Conservation (phyloP, 2,113 vertebrate species). For the Pollimyrus isidori region DNA sequence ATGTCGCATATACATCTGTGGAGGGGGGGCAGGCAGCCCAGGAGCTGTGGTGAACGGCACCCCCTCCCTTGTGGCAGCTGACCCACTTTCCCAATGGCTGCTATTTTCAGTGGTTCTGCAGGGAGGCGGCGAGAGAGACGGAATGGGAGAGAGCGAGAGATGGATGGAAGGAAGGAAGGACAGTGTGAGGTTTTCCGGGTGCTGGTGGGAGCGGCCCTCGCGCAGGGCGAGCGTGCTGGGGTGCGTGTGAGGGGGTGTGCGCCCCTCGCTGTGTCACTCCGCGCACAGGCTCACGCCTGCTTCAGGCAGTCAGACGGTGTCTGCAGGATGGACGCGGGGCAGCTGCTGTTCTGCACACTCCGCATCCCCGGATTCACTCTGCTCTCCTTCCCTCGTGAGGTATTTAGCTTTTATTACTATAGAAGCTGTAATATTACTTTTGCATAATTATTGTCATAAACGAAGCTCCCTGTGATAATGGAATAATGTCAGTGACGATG, state of each 20-base stretch:
- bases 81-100: constrained; percentile 58
- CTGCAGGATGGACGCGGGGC: neutral
- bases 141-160: neutral
- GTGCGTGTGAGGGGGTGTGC: neutral
- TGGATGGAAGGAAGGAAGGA: neutral
- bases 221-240: neutral
- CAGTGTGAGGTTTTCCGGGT: neutral
- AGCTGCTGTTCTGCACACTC: neutral
- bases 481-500: neutral
- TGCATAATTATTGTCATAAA: neutral
- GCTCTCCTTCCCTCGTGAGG: neutral
- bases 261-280: neutral
- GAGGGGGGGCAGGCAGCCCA: neutral
- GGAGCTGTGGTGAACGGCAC: neutral
- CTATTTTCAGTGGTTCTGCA: constrained; percentile 62
- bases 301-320: neutral
- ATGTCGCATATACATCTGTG: neutral
- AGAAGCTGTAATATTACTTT: neutral
- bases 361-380: neutral
- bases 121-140: constrained; percentile 39
- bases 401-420: neutral
- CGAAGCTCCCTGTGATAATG: neutral
- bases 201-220: neutral
- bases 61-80: constrained; percentile 42
- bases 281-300: neutral